These are phyloP conservation scores for Xanthorhoe designata DNA, from an alignment of 2,888 invertebrate genomes.

Conservation along the genomic window DNA sequence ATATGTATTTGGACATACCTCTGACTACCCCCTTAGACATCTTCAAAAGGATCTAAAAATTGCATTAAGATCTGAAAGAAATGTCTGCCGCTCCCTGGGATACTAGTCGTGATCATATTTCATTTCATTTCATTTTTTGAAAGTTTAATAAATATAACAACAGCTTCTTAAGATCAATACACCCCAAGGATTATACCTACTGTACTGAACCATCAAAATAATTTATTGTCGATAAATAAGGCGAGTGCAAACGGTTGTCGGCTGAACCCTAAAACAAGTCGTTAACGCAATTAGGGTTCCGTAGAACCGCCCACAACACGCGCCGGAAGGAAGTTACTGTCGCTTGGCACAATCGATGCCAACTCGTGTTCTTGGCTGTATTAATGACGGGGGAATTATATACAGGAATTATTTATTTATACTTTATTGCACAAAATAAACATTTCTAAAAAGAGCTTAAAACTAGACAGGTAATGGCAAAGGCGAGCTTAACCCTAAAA, in stretches of 20 bases:
- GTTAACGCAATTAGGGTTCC: conserved; percentile 66
- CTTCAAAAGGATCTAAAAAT: too few relatives aligned
- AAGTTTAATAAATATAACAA: too few relatives aligned
- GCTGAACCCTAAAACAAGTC: conserved; percentile 60
- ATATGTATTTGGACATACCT: too few relatives aligned
- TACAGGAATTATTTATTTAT: not conserved
- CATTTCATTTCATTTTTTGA: too few relatives aligned
- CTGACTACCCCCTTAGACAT: too few relatives aligned
- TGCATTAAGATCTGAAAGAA: too few relatives aligned
- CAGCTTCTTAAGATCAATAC: conserved; percentile 3
- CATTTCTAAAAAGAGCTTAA: too few relatives aligned
- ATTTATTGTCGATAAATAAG: conserved; percentile 66
- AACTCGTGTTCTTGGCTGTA: conserved; percentile 1
- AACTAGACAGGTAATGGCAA: too few relatives aligned
- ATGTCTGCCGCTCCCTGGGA: too few relatives aligned
- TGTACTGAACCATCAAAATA: conserved; percentile 50
- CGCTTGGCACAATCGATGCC: conserved; percentile 17
- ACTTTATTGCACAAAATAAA: too few relatives aligned
- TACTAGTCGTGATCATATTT: too few relatives aligned
- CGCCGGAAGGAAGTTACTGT: conserved; percentile 28
- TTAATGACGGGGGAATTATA: not conserved
- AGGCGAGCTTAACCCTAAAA: too few relatives aligned
- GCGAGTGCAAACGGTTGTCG: conserved; percentile 50
- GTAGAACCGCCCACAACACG: conserved; percentile 41
- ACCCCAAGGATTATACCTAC: conserved; percentile 24